Evolutionary conservation across 2,888 invertebrate species (phyloP).

Genomic region (Drosophila parthenogenetica): DNA sequence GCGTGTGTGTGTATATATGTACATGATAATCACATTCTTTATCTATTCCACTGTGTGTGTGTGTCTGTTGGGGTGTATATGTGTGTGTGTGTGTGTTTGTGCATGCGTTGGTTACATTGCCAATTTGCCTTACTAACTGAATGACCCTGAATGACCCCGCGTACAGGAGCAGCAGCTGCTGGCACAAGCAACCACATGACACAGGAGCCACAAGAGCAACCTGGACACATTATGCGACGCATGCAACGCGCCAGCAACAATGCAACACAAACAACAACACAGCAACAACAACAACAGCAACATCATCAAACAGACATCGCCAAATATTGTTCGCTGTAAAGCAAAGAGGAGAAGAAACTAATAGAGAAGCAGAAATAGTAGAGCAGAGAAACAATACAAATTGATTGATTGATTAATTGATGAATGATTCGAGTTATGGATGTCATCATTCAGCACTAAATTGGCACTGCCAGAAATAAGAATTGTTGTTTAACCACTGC

Average conservation of each 20-base stretch:
- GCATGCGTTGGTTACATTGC: conserved; percentile 59
- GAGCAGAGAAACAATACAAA: conserved; percentile 1
- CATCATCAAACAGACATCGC: conserved; percentile 20
- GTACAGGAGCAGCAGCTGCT: conserved; percentile 73
- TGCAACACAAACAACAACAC: conserved; percentile 57
- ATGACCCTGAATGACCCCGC: conserved; percentile 46
- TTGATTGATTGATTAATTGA: conserved; percentile 6
- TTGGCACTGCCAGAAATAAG: conserved; percentile 65
- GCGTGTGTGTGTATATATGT: conserved; percentile 33
- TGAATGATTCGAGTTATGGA: background rate
- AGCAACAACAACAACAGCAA: conserved; percentile 34
- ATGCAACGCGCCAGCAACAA: conserved; percentile 69
- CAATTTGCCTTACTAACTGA: conserved; percentile 74
- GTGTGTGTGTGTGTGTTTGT: conserved; percentile 53
- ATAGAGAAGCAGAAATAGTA: background rate
- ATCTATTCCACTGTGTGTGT: conserved; percentile 21
- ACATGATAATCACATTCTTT: conserved; percentile 31
- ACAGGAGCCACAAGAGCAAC: conserved; percentile 34
- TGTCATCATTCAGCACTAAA: conserved; percentile 35
- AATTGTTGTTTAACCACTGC: conserved; percentile 45
- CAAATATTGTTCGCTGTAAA: conserved; percentile 67
- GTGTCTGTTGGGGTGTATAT: conserved; percentile 39
- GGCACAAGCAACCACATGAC: conserved; percentile 37
- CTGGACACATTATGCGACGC: conserved; percentile 42
- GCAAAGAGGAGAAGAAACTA: conserved; percentile 24